Base-by-base conservation (phyloP, 2,888 invertebrate genomes). In the Hetaerina titia region DNA sequence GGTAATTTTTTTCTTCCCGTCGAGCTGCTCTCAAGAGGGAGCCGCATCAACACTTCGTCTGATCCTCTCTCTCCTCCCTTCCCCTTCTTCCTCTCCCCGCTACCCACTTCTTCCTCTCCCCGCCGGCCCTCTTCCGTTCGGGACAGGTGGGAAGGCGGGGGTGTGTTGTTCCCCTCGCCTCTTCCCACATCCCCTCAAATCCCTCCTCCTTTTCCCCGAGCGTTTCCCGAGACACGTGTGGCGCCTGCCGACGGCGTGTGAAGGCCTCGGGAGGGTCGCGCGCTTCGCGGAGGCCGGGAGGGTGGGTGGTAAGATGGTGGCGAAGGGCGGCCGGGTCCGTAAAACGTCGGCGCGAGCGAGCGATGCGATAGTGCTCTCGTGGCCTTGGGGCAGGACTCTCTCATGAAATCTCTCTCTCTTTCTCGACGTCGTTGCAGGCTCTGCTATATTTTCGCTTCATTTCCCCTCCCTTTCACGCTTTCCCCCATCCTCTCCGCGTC, bases 311-410 rank as follows among this genome's bases (percentile, higher is more conserved):
- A 81, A 81, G 81, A 81, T 81, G 81, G 45, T 45, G 45, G 81
- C 81, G 81, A 81, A 81, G 81, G 81, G 81, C 81, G 81, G 60
- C 13, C 81, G 81, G 81, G 81, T 81, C 81, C 81, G 81, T 22
- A 7, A 69, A 69, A 45, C 45, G 45, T 45, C 45, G 45, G 45
- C 45, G 45, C 45, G 45, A 45, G 45, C 45, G 45, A 45, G n/a
- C 81, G 31, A 81, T 81, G 81, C 25, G 81, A 81, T 81, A 81
- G 81, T 81, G 69, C 69, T 69, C 69, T 69, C 25, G 81, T 25
- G 81, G 31, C 81, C 81, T 81, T 81, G 81, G 81, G 81, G 31
- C 31, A 22, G 9, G 81, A 31, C 11, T 81, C 22, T 31, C 25
- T 81, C 81, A 11, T 81, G 81, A 22, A 81, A 81, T 81, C 81